Base-by-base conservation (phyloP, 2,888 invertebrate species). In the Apamea crenata region DNA sequence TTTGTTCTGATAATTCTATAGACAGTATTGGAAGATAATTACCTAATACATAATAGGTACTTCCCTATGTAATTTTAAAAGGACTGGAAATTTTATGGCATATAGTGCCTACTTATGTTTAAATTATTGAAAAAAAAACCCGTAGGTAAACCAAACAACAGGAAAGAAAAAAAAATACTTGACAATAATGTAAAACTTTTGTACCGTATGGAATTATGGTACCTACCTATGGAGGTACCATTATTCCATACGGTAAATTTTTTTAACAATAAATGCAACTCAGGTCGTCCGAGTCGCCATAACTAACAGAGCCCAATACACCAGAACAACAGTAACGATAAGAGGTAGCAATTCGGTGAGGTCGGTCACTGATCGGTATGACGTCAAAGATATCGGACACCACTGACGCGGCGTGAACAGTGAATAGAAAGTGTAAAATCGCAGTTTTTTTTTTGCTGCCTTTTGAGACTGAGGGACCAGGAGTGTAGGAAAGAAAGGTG, bases 301-400 rank as follows among this genome's bases (percentile, higher is more conserved):
- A 81, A 81, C 77, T 53, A 73, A 47, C 40, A 56, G 65, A 67
- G 25, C 25, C 36, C 40, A 63, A 69, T 74, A 56, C 59, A 85
- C 85, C 69, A 85, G 69, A 68, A 75, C 36, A 73, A 77, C 85
- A 85, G 83, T 63, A 79, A 85, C 69, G 21, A 75, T 50, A 80
- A 73, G 86, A 83, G 85, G 77, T 85, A 82, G 36, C 63, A 76
- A 82, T 85, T 85, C 68, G 70, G 56, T 59, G 70, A 85, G 82
- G 77, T 77, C 82, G 77, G 68, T 63, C 74, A 84, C 63, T 67
- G 74, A 78, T 80, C 77, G 74, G 53, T 65, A 16, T 76, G 67
- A 83, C 81, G 83, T 81, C 78, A 83, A 63, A 74, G 73, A 80
- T 86, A 78, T 81, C 66, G n/a, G 40, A 74, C 74, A 75, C 63